Evolutionary conservation across 2,113 vertebrate species (phyloP).

Genomic region (Limanda limanda): DNA sequence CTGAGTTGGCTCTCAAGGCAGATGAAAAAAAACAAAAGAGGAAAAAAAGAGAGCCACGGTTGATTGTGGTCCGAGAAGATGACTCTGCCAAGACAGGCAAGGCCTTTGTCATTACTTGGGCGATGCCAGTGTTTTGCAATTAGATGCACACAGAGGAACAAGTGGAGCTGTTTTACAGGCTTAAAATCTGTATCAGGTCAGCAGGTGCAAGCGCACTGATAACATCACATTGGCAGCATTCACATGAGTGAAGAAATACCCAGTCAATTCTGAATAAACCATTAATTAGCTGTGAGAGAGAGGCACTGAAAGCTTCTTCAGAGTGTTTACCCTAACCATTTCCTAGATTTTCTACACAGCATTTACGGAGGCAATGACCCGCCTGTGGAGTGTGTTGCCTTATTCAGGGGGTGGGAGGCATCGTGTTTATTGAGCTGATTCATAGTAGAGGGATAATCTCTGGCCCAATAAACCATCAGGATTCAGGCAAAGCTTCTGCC

Average conservation of each 20-base stretch:
- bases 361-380: slow-evolving; percentile 50
- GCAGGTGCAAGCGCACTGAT: slow-evolving; percentile 24
- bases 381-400: slow-evolving; percentile 39
- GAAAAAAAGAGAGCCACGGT: slow-evolving; percentile 15
- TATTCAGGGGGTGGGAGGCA: slow-evolving; percentile 35
- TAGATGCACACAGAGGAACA: slow-evolving; percentile 28
- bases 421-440: slow-evolving; percentile 73
- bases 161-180: slow-evolving; percentile 25
- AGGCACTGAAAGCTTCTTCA: slow-evolving; percentile 11
- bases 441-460: slow-evolving; percentile 66
- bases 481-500: slow-evolving; percentile 59
- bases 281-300: slow-evolving; percentile 27
- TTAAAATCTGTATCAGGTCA: slow-evolving; percentile 32
- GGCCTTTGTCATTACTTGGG: slow-evolving; percentile 27
- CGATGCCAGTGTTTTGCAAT: slow-evolving; percentile 18
- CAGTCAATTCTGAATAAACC: slow-evolving; percentile 18
- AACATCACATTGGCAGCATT: slow-evolving; percentile 11
- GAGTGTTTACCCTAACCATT: slow-evolving; percentile 37
- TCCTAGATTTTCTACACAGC: slow-evolving; percentile 24
- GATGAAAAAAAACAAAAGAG: slow-evolving; percentile 11
- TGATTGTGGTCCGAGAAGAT: slow-evolving; percentile 41
- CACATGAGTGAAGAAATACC: slow-evolving; percentile 11
- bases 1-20: slow-evolving; percentile 33
- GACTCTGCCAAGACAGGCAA: slow-evolving; percentile 9
- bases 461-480: slow-evolving; percentile 64